phyloP scores from a whole-genome alignment of 2,888 invertebrate genomes.

The Disparrhopalites patrizii region DNA sequence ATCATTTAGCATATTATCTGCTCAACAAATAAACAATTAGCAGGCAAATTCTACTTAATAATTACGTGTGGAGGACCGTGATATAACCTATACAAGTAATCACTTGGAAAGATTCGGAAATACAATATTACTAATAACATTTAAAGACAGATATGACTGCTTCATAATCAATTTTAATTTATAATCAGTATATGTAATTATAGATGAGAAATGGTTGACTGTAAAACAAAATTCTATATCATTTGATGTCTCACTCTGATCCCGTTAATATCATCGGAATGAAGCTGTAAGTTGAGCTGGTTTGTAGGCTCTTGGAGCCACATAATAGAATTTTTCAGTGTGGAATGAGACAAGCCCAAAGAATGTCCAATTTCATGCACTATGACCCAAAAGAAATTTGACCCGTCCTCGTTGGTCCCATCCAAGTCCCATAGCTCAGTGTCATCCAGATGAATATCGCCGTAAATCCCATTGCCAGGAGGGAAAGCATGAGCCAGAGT shows the following conservation, averaged over 20 bases:
- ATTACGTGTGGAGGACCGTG: too few species aligned
- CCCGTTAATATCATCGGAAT: background rate
- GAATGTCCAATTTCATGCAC: slow-evolving; percentile 26
- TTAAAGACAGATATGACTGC: too few species aligned
- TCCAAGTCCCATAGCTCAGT: slow-evolving; percentile 7
- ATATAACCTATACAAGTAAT: too few species aligned
- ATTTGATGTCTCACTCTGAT: background rate
- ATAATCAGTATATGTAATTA: background rate
- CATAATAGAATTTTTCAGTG: background rate
- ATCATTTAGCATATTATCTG: too few species aligned
- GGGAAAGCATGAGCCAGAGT: slow-evolving; percentile 27
- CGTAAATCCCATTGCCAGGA: slow-evolving; percentile 16
- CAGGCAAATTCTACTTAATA: too few species aligned
- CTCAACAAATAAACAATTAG: too few species aligned
- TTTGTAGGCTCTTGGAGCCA: background rate
- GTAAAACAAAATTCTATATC: too few species aligned
- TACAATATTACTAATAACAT: too few species aligned
- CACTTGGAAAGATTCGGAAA: too few species aligned
- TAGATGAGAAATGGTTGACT: too few species aligned
- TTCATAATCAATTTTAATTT: too few species aligned
- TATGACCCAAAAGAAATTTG: slow-evolving; percentile 18
- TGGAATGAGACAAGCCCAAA: slow-evolving; percentile 14
- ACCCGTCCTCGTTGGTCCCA: background rate
- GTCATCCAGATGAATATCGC: slow-evolving; percentile 27
- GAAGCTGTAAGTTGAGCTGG: background rate